phyloP scores from a whole-genome alignment of 2,797 vertebrate genomes.

The Megalops cyprinoides region DNA sequence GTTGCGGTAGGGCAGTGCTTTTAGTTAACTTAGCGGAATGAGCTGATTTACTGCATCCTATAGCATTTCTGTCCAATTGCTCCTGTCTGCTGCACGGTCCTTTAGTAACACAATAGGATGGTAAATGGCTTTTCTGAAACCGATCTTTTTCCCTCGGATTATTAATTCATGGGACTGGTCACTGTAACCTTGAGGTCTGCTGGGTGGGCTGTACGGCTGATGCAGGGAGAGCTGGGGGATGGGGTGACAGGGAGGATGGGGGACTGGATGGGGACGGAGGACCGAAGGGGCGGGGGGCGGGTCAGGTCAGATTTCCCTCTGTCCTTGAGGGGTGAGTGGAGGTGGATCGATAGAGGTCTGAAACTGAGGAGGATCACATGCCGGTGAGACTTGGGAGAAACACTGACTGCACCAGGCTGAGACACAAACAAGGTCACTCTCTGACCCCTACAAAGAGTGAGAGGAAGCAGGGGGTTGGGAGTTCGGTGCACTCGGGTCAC shows the following conservation, averaged over 20 bases:
- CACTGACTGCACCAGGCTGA: constrained; percentile 61
- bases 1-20: constrained; percentile 58
- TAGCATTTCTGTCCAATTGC: constrained; percentile 58
- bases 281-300: constrained; percentile 35
- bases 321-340: constrained; percentile 77
- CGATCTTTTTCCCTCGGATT: constrained; percentile 75
- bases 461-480: neutral
- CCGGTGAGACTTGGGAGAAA: constrained; percentile 61
- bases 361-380: constrained; percentile 75
- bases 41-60: constrained; percentile 53
- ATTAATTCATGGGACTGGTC: constrained; percentile 82
- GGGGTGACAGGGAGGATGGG: neutral
- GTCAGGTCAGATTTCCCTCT: constrained; percentile 72
- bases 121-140: constrained; percentile 81
- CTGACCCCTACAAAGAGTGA: constrained; percentile 57
- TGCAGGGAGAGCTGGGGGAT: constrained; percentile 48
- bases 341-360: constrained; percentile 72
- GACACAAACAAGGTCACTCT: constrained; percentile 74
- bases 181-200: constrained; percentile 76
- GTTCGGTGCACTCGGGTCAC: neutral
- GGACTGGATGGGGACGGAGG: constrained; percentile 32
- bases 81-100: constrained; percentile 50
- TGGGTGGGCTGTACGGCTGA: constrained; percentile 35
- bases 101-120: constrained; percentile 75
- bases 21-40: constrained; percentile 65